Base-by-base conservation (phyloP, 1,140 invertebrate genomes). In the Leptinotarsa defecta region DNA sequence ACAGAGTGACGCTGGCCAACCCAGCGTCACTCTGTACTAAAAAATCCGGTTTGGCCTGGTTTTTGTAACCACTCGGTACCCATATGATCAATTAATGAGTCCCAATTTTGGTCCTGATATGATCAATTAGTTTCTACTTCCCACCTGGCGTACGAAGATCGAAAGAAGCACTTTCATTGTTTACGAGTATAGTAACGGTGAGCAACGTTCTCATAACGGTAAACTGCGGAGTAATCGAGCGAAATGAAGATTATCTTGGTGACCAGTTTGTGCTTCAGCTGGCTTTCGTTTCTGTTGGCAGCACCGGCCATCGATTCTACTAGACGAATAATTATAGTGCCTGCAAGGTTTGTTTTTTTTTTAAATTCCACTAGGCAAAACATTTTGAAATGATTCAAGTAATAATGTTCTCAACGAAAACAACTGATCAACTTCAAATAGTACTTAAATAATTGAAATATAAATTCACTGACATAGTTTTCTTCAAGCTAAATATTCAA, bases 211-310 rank as follows among this genome's bases (percentile, higher is more conserved):
- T 2, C n/a, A 19, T 57, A 57, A 57, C 52, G 17, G 52, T 57
- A 57, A 57, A 15, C n/a, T 57, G 52, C 52, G 17, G 52, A 57
- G 13, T 17, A 57, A n/a, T 17, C 52, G 52, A 15, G 6, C 52
- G n/a, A 19, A n/a, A 57, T 57, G 52, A 57, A 57, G 52, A 57
- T 57, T 57, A 15, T 15, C 6, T 19, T 57, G 17, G 52, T 57
- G n/a, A 57, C 52, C 52, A 57, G 52, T 57, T 57, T 57, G 52
- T 57, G 52, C 52, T 19, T 57, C 52, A 57, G 52, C 52, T 57
- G 52, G 15, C n/a, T 57, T 57, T 15, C 52, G 13, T 57, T 57
- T 19, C n/a, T 57, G 52, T 57, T 19, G 4, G 52, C 52, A 19
- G 52, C 52, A 19, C 52, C 52, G n/a, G 52, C 52, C 15, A 17